Evolutionary conservation across 35 echinoderm and acorn worm genomes (phyloP).

Genomic region (Apostichopus californicus): DNA sequence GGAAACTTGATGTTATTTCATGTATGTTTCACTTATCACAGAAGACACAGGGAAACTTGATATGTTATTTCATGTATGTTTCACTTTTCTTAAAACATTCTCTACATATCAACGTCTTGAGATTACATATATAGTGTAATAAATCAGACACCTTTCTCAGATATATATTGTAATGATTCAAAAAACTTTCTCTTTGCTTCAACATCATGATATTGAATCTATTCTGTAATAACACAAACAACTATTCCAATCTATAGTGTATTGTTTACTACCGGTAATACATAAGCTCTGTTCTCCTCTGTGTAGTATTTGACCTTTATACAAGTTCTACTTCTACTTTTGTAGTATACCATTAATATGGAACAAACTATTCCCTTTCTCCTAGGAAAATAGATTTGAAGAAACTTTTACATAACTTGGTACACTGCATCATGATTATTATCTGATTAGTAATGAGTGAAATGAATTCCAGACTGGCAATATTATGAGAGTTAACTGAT

Average conservation of each 20-base stretch:
- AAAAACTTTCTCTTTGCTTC: not conserved
- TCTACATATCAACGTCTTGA: not conserved
- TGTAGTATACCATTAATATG: not conserved
- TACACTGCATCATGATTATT: not conserved
- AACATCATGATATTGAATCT: not conserved
- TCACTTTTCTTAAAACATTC: not conserved
- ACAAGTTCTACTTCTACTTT: not conserved
- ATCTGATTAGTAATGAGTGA: not conserved
- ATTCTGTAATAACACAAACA: not conserved
- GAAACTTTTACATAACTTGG: not conserved
- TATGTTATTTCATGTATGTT: not conserved
- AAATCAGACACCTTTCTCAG: too few relatives aligned
- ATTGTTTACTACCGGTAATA: too few relatives aligned
- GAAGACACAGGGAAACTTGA: not conserved
- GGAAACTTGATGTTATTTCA: too few relatives aligned
- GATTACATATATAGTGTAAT: too few relatives aligned
- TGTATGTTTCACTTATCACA: too few relatives aligned
- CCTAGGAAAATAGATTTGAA: not conserved
- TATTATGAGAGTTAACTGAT: too few relatives aligned
- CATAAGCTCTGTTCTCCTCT: too few relatives aligned
- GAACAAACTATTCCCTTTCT: not conserved
- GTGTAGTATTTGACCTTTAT: not conserved
- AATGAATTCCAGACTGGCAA: not conserved
- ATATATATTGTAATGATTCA: too few relatives aligned
- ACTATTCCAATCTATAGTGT: not conserved